Evolutionary conservation across 2,888 invertebrate species (phyloP).

Genomic region (Pyrochroa serraticornis): DNA sequence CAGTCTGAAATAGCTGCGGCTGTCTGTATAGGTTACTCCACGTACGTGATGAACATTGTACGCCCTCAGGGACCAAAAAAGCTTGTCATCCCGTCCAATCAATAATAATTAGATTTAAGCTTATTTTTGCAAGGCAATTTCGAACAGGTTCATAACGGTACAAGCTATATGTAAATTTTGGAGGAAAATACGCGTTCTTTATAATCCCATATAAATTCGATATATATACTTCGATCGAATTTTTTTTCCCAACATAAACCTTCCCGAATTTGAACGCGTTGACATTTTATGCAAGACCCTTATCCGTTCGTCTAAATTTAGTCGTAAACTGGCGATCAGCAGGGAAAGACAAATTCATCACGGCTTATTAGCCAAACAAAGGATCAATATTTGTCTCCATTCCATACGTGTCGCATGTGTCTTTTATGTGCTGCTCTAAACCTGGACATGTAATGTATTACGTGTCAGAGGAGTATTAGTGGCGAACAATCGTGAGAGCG

Average conservation of each 20-base stretch:
- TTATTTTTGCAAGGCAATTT: not conserved
- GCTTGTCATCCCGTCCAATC: not conserved
- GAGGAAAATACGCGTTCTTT: too few species aligned
- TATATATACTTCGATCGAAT: too few species aligned
- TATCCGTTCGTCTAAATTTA: constrained; percentile 11
- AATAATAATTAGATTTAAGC: constrained; percentile 1
- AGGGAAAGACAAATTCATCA: constrained; percentile 19
- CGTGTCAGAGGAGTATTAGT: constrained; percentile 8
- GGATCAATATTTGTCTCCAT: constrained; percentile 36
- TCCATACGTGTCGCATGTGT: not conserved
- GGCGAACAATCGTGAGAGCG: too few species aligned
- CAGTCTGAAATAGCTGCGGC: too few species aligned
- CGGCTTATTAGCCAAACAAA: constrained; percentile 38
- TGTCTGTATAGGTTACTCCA: too few species aligned
- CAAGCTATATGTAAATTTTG: not conserved
- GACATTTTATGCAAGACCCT: too few species aligned
- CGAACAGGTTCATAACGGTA: not conserved
- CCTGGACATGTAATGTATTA: constrained; percentile 5
- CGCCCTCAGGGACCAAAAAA: too few species aligned
- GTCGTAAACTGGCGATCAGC: constrained; percentile 6
- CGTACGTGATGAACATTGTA: too few species aligned
- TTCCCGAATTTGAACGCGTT: too few species aligned
- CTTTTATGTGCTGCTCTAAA: not conserved
- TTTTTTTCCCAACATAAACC: not conserved
- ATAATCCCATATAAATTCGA: too few species aligned